Percentiles rank a stretch among this genome's conserved stretches.
These are phyloP conservation scores for Dasypus novemcinctus DNA, from an alignment of 2,113 vertebrate genomes.

Conservation along the genomic window DNA sequence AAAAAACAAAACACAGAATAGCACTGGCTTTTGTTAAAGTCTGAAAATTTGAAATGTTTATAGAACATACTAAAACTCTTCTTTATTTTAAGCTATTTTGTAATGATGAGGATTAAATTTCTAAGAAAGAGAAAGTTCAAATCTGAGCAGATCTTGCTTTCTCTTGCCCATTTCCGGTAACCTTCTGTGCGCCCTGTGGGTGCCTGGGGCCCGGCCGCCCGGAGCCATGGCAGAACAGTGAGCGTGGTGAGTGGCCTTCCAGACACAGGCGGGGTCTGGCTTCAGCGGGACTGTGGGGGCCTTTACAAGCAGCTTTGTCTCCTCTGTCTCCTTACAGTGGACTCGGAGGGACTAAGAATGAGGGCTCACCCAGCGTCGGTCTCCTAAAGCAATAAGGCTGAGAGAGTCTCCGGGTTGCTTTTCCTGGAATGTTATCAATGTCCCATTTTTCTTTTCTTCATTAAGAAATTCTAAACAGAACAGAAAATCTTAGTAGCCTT, in stretches of 20 bases:
- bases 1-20: neutral
- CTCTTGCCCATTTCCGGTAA: neutral
- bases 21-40: neutral
- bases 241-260: neutral
- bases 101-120: neutral
- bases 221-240: rapidly evolving
- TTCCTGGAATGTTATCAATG: neutral
- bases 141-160: neutral
- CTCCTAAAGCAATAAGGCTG: neutral
- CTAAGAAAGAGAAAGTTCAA: neutral
- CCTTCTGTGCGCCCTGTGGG: rapidly evolving
- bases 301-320: rapidly evolving
- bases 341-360: rapidly evolving
- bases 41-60: neutral
- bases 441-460: neutral
- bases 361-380: rapidly evolving
- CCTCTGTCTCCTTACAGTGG: rapidly evolving
- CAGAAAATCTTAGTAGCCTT: neutral
- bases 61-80: neutral
- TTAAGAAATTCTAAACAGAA: neutral
- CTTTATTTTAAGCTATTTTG: neutral
- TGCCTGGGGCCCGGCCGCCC: neutral
- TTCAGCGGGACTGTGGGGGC: rapidly evolving
- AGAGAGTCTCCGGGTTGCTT: neutral
- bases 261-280: rapidly evolving